Evolutionary conservation across 2,888 invertebrate species (phyloP), one percentile per base, ranked within the genome.

Genomic region (Neuroscelio doddi): DNA sequence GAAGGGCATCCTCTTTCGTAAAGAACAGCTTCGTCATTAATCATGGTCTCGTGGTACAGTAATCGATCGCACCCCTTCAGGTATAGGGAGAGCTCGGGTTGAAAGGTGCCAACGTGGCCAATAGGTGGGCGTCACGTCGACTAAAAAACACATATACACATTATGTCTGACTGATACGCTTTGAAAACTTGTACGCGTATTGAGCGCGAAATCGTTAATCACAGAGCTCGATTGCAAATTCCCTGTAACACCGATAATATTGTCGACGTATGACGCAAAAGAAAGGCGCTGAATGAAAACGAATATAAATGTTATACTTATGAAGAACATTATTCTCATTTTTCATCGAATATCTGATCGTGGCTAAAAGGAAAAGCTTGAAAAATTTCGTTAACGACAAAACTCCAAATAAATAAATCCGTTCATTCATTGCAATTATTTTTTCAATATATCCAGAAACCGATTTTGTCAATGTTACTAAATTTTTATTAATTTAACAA

Each of bases 1-100:
- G 50, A 53, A 61, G 55, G 44, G 52, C 41, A 51, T 39, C 46
- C 53, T 44, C 57, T 62, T 53, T 41, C 41, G 27, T 30, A 51
- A 32, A 53, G 49, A 46, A 66, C 41, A 55, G 47, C 58, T 44
- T 56, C 41, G 59, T 68, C 64, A 61, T 68, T 68, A 64, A 68
- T 68, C 68, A 64, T 61, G 53, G 61, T 41, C 59, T 52, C 38
- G 36, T 21, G 41, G 46, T 47, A 47, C 26, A 38, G 58, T 44
- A 52, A 67, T 67, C 55, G 63, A 64, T 64, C 49, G 36, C 14
- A 50, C 55, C 39, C 34, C 46, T 52, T 49, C 42, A 16, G 30
- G 56, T 44, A 24, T 56, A 53, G 32, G 47, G 44, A 42, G 44
- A 45, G 10, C 39, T 29, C 16, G 12, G 14, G 39, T 26, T 30